A percentile compares a stretch with the other conserved stretches of the same genome.
Evolutionary conservation across 2,797 vertebrate species (phyloP).

Genomic region (Botia almorhae): DNA sequence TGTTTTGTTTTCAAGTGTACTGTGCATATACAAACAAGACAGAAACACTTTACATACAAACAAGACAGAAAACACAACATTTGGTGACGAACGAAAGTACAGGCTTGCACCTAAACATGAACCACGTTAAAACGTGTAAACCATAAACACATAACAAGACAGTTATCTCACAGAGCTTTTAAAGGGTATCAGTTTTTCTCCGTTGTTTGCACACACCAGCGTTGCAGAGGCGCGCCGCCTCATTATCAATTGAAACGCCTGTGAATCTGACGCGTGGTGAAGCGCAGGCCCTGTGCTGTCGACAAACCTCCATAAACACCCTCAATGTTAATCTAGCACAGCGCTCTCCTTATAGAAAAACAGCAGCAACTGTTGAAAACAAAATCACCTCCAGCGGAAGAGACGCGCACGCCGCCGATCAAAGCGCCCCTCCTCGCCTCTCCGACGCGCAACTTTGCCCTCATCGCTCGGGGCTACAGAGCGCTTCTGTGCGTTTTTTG

Average conservation of each 20-base stretch:
- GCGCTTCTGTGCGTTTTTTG: not conserved
- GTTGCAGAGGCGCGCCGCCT: conserved; percentile 15
- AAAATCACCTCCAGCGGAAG: conserved; percentile 45
- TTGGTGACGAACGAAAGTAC: too few relatives aligned
- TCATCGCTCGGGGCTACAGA: conserved; percentile 33
- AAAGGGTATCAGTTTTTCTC: not conserved
- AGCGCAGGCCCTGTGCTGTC: not conserved
- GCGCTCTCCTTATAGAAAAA: conserved; percentile 1
- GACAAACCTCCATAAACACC: conserved; percentile 36
- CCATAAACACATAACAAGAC: not conserved
- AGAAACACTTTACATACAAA: too few relatives aligned
- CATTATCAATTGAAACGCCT: conserved; percentile 40
- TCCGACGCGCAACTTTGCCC: conserved; percentile 5
- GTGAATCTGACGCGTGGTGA: conserved; percentile 43
- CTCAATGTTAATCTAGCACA: conserved; percentile 44
- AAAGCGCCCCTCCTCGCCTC: conserved; percentile 32
- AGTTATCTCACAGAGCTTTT: conserved; percentile 4
- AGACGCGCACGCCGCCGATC: conserved; percentile 18
- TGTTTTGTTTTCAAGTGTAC: not conserved
- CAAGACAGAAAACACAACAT: too few relatives aligned
- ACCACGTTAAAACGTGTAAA: not conserved
- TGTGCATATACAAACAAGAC: too few relatives aligned
- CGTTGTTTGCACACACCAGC: not conserved
- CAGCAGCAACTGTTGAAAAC: conserved; percentile 19
- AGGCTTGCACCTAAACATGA: not conserved